Percentiles rank a stretch among this genome's conserved stretches.
phyloP scores from a whole-genome alignment of 2,888 invertebrate genomes.

The Ormia ochracea region DNA sequence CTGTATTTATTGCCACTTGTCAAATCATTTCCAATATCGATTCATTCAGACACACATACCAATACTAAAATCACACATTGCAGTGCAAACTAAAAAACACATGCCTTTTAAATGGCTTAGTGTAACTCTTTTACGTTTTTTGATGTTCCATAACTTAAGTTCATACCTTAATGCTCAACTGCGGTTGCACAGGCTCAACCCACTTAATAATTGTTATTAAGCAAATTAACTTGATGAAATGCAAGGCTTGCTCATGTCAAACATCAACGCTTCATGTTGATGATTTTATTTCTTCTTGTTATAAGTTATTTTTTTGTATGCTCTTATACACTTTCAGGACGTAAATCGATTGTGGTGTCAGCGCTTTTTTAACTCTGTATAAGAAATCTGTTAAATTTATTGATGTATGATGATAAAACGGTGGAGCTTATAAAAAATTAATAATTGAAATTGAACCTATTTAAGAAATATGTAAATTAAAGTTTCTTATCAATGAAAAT shows the following conservation, averaged over 20 bases:
- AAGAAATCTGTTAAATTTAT: conserved; percentile 21
- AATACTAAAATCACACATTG: not conserved
- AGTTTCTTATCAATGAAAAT: no score
- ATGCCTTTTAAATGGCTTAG: conserved; percentile 21
- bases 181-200: conserved; percentile 64
- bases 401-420: conserved; percentile 4
- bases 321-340: conserved; percentile 4
- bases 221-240: conserved; percentile 71
- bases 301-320: not conserved
- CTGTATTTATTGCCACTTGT: conserved; percentile 17
- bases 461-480: no score
- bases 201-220: conserved; percentile 74
- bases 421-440: not conserved
- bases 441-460: conserved; percentile 4
- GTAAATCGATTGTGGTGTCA: conserved; percentile 46
- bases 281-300: conserved; percentile 1
- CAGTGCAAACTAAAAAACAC: conserved; percentile 10
- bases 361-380: conserved; percentile 2
- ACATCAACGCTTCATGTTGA: conserved; percentile 59
- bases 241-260: conserved; percentile 72
- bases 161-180: conserved; percentile 55
- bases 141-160: conserved; percentile 19
- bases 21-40: conserved; percentile 37
- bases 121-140: not conserved
- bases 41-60: not conserved